phyloP scores from a whole-genome alignment of 1,140 invertebrate species.

The Dendrolimus kikuchii region DNA sequence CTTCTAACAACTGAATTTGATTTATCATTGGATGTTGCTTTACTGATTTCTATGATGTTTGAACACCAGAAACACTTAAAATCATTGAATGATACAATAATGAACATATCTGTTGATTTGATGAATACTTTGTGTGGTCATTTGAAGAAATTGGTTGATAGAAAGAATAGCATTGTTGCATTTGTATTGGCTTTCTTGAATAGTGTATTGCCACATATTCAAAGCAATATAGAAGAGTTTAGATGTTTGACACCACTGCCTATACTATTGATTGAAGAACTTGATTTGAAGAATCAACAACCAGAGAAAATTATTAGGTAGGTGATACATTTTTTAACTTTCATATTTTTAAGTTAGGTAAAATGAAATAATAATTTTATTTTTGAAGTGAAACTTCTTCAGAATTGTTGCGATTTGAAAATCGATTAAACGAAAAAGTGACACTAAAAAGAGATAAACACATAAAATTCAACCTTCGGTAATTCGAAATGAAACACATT shows the following conservation, averaged over 20 bases:
- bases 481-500: too few relatives aligned
- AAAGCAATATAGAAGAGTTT: slow-evolving; percentile 51
- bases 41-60: slow-evolving; percentile 76
- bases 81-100: slow-evolving; percentile 66
- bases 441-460: too few relatives aligned
- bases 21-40: slow-evolving; percentile 72
- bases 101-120: slow-evolving; percentile 61
- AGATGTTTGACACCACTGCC: slow-evolving; percentile 58
- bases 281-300: slow-evolving; percentile 68
- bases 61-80: slow-evolving; percentile 72
- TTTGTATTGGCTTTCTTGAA: slow-evolving; percentile 72
- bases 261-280: slow-evolving; percentile 67
- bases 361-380: too few relatives aligned
- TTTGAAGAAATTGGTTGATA: slow-evolving; percentile 66
- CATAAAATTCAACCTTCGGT: too few relatives aligned
- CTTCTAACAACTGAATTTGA: slow-evolving; percentile 71
- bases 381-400: too few relatives aligned
- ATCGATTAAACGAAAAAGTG: too few relatives aligned
- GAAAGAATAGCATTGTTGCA: slow-evolving; percentile 66
- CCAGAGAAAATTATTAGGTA: slow-evolving; percentile 70
- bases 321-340: slow-evolving; percentile 11
- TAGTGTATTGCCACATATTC: slow-evolving; percentile 44
- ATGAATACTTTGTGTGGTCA: slow-evolving; percentile 69
- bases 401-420: too few relatives aligned
- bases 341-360: neutral